A percentile compares a stretch with the other conserved stretches of the same genome.
Evolutionary conservation across 2,888 invertebrate species (phyloP).

Genomic region (Pristionchus arcanus): DNA sequence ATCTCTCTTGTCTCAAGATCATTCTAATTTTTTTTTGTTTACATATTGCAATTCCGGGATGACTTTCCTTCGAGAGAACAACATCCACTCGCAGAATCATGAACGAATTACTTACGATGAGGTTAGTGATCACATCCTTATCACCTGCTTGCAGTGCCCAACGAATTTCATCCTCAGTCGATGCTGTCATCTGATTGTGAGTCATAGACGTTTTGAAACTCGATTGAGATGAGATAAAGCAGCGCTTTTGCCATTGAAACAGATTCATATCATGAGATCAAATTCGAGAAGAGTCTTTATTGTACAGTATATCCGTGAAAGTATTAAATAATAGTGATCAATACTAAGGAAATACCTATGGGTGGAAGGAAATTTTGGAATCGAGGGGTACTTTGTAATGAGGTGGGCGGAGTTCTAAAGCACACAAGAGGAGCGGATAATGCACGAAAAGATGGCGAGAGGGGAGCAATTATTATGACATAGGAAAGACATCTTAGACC

Average conservation of each 20-base stretch:
- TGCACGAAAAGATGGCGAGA: background rate
- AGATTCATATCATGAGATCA: background rate
- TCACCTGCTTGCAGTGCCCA: conserved; percentile 68
- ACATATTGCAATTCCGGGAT: too few species aligned
- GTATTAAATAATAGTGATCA: background rate
- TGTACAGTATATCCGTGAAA: conserved; percentile 3
- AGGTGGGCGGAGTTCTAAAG: conserved; percentile 13
- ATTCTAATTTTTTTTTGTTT: too few species aligned
- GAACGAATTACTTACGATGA: conserved; percentile 55
- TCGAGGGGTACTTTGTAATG: conserved; percentile 8
- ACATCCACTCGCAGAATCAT: background rate
- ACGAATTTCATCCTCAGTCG: conserved; percentile 54
- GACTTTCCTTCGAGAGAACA: too few species aligned
- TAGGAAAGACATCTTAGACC: background rate
- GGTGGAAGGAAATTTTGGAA: background rate
- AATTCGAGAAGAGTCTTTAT: background rate
- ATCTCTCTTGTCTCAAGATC: too few species aligned
- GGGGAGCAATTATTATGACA: background rate
- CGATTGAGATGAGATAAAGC: background rate
- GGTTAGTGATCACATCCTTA: conserved; percentile 60
- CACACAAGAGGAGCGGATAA: background rate
- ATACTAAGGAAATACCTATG: background rate
- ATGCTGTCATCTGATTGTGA: background rate
- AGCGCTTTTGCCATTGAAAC: background rate
- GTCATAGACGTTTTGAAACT: background rate